Base-by-base conservation (phyloP, 2,888 invertebrate species). In the Sesia apiformis region DNA sequence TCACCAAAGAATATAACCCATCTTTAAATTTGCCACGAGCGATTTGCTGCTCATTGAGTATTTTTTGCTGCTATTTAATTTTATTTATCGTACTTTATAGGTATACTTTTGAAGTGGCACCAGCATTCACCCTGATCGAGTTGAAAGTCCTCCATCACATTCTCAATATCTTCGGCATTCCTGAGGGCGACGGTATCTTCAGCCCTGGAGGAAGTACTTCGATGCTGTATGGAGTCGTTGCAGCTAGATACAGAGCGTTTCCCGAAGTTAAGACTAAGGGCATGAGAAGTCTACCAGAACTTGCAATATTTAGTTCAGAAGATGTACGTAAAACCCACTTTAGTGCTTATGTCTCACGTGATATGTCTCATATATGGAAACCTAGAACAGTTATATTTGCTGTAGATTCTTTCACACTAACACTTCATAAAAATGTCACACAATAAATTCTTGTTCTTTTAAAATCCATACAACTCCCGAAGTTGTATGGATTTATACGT, bases 101-200 rank as follows among this genome's bases (percentile, higher is more conserved):
- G 58, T 94, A 95, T 69, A 96, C 96, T 0, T 96, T 91, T 67
- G 96, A 96, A 81, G 95, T 96, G 7, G 94, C 93, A 0, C 96
- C 96, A 38, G 94, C 93, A 0, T 95, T 95, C 70, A 94, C 94
- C 0, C 80, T 96, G 2, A 91, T 94, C 56, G 96, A 96, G 74
- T 83, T 92, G 51, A 92, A 92, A 67, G 81, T 96, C 2, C 76
- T 94, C 51, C 76, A 83, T 4, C 91, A 91, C 57, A 81, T 92
- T 3, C 84, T 93, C 42, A 74, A 85, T 7, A 66, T 94, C 40
- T 90, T 94, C 58, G 93, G 93, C 0, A 93, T 93, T 55, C 84
- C 90, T 4, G 77, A 91, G 38, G 94, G 93, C 0, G 96, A 96
- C 70, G 96, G 96, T 2, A 94, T 96, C 53, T 93, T 95, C 68